These are phyloP conservation scores for Lobophora halterata DNA, from an alignment of 2,888 invertebrate genomes.

Conservation along the genomic window DNA sequence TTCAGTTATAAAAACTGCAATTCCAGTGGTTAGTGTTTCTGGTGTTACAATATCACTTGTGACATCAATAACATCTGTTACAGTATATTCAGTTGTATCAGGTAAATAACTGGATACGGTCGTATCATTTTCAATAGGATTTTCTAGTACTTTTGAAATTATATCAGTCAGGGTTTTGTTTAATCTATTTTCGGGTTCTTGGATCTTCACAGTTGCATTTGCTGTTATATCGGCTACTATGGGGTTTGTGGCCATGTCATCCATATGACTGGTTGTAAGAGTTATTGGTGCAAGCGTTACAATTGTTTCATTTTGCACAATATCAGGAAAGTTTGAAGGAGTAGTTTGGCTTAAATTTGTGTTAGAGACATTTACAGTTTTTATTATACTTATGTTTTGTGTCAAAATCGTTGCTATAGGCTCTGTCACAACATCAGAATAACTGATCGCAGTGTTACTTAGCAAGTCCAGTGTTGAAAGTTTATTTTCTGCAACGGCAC, in stretches of 20 bases:
- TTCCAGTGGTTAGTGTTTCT: background rate
- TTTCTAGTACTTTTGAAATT: no score
- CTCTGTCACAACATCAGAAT: conserved; percentile 2
- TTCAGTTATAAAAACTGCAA: no score
- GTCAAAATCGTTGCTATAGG: background rate
- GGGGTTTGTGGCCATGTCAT: background rate
- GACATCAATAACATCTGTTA: no score
- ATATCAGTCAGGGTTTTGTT: background rate
- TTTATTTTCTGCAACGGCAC: no score
- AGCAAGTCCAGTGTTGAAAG: no score
- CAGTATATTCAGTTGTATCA: no score
- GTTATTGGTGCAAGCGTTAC: background rate
- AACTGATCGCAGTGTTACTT: background rate
- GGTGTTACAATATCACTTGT: background rate
- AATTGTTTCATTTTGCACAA: background rate
- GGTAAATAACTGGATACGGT: no score
- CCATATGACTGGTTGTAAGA: background rate
- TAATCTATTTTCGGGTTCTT: background rate
- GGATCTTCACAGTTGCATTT: background rate
- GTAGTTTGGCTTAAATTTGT: background rate
- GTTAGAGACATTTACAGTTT: background rate
- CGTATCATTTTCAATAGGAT: no score
- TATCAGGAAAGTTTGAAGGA: background rate
- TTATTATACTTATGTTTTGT: background rate
- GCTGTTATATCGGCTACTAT: background rate